These are phyloP conservation scores for Malacoctenus gilli DNA, from an alignment of 2,797 vertebrate species.

Conservation along the genomic window DNA sequence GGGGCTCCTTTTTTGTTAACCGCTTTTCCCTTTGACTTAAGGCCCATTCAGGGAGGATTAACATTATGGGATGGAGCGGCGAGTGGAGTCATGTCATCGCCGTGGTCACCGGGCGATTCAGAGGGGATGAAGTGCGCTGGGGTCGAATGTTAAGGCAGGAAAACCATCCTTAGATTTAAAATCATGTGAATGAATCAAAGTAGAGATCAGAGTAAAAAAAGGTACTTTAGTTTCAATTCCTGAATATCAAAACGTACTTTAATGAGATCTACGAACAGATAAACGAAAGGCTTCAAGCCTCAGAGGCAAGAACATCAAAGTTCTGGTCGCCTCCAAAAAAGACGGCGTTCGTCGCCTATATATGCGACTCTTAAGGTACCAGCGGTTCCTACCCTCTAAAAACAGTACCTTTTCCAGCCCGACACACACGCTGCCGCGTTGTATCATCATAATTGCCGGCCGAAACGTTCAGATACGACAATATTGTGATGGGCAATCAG, in stretches of 20 bases:
- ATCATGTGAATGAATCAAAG: too few relatives aligned
- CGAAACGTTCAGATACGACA: slow-evolving; percentile 26
- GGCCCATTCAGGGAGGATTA: not conserved
- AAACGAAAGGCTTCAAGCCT: too few relatives aligned
- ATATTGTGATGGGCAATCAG: slow-evolving; percentile 44
- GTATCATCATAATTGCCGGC: slow-evolving; percentile 15
- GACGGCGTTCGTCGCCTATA: not conserved
- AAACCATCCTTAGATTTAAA: too few relatives aligned
- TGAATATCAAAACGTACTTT: too few relatives aligned
- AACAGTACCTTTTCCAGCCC: not conserved
- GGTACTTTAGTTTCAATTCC: too few relatives aligned
- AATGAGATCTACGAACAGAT: too few relatives aligned
- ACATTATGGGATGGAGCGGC: not conserved
- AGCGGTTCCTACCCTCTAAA: not conserved
- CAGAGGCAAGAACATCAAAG: too few relatives aligned
- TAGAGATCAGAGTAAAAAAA: too few relatives aligned
- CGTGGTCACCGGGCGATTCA: not conserved
- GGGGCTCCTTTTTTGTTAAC: too few relatives aligned
- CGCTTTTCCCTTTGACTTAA: not conserved
- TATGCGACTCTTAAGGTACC: not conserved
- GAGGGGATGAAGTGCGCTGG: not conserved
- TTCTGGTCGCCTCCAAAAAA: too few relatives aligned
- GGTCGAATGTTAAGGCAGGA: too few relatives aligned
- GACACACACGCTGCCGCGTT: not conserved
- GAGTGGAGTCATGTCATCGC: too few relatives aligned